Percentiles rank a stretch among this genome's conserved stretches.
These are phyloP conservation scores for Drosophila pectinifera DNA, from an alignment of 1,140 invertebrate genomes.

Conservation along the genomic window DNA sequence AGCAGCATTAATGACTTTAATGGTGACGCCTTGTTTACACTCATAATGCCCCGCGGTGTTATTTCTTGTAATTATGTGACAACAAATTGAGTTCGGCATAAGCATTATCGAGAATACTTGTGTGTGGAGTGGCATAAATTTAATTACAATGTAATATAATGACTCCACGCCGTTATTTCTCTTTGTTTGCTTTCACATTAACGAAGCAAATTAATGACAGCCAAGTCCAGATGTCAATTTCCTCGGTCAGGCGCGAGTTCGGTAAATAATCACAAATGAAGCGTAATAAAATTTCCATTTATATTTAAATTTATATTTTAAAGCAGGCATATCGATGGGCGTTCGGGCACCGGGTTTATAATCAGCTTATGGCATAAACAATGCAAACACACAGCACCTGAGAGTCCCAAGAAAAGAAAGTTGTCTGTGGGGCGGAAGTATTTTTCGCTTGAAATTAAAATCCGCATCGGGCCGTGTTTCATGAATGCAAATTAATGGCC, in stretches of 20 bases:
- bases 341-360: neutral
- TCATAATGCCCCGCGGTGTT: conserved; percentile 42
- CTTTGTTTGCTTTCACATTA: conserved; percentile 49
- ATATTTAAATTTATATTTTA: conserved; percentile 33
- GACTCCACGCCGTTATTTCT: conserved; percentile 39
- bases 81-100: conserved; percentile 55
- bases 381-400: conserved; percentile 7
- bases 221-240: conserved; percentile 54
- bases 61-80: conserved; percentile 65
- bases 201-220: conserved; percentile 54
- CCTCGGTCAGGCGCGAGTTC: conserved; percentile 26
- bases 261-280: conserved; percentile 25
- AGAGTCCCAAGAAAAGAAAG: conserved; percentile 32
- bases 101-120: conserved; percentile 39
- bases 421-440: conserved; percentile 5
- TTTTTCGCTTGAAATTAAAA: conserved; percentile 36
- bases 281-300: conserved; percentile 23
- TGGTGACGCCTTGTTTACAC: conserved; percentile 29
- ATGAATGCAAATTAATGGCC: conserved; percentile 63
- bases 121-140: conserved; percentile 43
- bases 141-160: conserved; percentile 61
- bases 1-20: conserved; percentile 18
- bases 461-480: conserved; percentile 28
- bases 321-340: neutral
- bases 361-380: conserved; percentile 26